A percentile compares a stretch with the other conserved stretches of the same genome.
These are phyloP conservation scores for Drosophila sordidapex DNA, from an alignment of 2,888 invertebrate species.

Conservation along the genomic window DNA sequence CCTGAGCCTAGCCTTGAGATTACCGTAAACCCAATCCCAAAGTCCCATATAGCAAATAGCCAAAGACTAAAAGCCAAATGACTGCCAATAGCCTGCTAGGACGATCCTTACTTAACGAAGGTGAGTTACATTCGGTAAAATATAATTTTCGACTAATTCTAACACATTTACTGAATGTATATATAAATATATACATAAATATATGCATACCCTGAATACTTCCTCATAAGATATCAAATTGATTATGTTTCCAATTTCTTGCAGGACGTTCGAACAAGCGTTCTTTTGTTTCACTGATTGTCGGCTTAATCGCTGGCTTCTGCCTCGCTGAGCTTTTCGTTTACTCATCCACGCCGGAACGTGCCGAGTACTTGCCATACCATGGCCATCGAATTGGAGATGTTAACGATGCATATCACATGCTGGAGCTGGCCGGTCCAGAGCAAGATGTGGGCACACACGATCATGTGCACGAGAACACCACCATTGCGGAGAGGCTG, in stretches of 20 bases:
- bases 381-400: slow-evolving; percentile 81
- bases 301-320: slow-evolving; percentile 84
- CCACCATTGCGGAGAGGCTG: slow-evolving; percentile 89
- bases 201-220: neutral
- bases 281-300: slow-evolving; percentile 82
- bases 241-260: slow-evolving; percentile 46
- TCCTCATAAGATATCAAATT: neutral
- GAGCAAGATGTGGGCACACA: slow-evolving; percentile 84
- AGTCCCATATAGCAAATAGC: slow-evolving; percentile 7
- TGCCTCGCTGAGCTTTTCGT: slow-evolving; percentile 84
- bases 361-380: slow-evolving; percentile 76
- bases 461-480: slow-evolving; percentile 88
- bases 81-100: slow-evolving; percentile 75
- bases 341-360: slow-evolving; percentile 76
- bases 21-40: neutral
- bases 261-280: slow-evolving; percentile 85
- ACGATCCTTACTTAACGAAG: slow-evolving; percentile 74
- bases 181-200: neutral
- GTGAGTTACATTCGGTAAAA: slow-evolving; percentile 43
- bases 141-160: neutral
- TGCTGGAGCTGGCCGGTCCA: slow-evolving; percentile 84
- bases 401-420: slow-evolving; percentile 85
- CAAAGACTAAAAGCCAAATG: slow-evolving; percentile 63
- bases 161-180: neutral
- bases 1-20: slow-evolving; percentile 25